Base-by-base conservation (phyloP, 2,113 vertebrate species). In the Illadopsis cleaveri region DNA sequence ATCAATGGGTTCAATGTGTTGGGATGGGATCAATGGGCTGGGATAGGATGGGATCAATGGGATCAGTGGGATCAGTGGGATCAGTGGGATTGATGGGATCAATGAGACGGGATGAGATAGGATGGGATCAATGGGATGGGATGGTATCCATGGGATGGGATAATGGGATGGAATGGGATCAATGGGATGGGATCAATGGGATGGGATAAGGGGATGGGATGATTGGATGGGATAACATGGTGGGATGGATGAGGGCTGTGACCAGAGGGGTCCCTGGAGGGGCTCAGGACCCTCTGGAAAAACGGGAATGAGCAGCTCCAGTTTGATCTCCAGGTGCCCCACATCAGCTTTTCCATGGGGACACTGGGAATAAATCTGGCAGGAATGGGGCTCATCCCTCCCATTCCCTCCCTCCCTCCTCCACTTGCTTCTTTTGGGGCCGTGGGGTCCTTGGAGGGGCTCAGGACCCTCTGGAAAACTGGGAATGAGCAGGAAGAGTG, bases 221-320 rank as follows among this genome's bases (percentile, higher is more conserved):
- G 10, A 45, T 4, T 15, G 25, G 50, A n/a, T 56, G 54, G 56
- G 33, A 57, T 37, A 24, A 16, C 3, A 10, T 20, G 23, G 25
- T 37, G 22, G n/a, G 54, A 23, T 3, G 1, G 8, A 16, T 1
- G 6, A 69, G 31, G n/a, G 37, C 35, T 12, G 53, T 6, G 30
- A 38, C 24, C 4, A 3, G 23, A 58, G 15, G 22, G 56, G 31
- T 37, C 22, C 27, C 19, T 0, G 1, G 35, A n/a, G 8, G 22
- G n/a, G 42, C 25, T 58, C 53, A 1, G 27, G 27, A 66, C 16
- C 40, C 56, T 47, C 40, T 47, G 48, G 77, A 54, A 80, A 54
- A 80, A 2, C 2, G 4, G 77, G 77, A 80, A 65, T 15, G 18
- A 54, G 30, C 17, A 11, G 17, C 15, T 18, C 9, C 48, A 12